phyloP scores from a whole-genome alignment of 2,113 vertebrate genomes.

The Falco punctatus region DNA sequence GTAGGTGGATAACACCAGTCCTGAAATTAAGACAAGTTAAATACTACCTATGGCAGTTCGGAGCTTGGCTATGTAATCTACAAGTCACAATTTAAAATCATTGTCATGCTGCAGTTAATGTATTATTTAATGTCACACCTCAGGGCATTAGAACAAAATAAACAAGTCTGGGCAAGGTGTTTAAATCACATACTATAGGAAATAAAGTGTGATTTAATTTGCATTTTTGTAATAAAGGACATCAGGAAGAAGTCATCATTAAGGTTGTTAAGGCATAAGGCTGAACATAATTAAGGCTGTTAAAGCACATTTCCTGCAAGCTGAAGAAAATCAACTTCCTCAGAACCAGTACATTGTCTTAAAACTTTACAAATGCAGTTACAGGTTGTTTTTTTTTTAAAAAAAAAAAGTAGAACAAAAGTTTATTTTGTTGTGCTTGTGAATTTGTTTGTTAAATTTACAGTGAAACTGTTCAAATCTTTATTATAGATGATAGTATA shows the following conservation, averaged over 20 bases:
- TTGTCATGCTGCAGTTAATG: neutral
- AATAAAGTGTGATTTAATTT: neutral
- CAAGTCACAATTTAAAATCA: neutral
- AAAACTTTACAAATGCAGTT: neutral
- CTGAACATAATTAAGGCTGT: neutral
- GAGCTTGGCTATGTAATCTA: neutral
- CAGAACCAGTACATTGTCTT: neutral
- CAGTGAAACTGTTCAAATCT: neutral
- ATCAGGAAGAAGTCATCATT: neutral
- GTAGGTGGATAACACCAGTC: constrained; percentile 64
- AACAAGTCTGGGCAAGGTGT: neutral
- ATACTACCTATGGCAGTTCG: neutral
- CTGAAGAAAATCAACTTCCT: neutral
- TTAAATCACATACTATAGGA: neutral
- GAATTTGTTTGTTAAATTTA: neutral
- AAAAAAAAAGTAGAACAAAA: neutral
- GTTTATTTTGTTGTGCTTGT: neutral
- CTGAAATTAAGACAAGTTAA: neutral
- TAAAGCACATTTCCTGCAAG: neutral
- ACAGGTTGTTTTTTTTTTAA: no score
- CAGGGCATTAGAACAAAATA: neutral
- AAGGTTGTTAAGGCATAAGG: neutral
- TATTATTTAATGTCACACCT: neutral
- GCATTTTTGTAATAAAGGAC: neutral
- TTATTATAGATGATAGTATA: neutral